Base-by-base conservation (phyloP, 2,797 vertebrate species). In the Neosilurus mollespiculum region DNA sequence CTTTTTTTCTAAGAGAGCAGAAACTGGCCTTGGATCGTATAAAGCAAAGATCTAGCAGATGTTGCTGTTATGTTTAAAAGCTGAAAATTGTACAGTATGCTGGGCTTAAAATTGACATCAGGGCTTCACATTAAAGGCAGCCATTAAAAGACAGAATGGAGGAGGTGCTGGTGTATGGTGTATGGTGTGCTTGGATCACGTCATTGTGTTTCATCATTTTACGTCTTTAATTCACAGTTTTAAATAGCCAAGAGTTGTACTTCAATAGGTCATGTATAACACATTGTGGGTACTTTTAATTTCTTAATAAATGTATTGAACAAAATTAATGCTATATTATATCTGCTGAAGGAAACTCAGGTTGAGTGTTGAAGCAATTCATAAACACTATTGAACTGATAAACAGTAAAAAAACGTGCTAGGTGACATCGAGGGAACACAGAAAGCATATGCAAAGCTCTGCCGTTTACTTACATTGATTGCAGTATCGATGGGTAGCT, bases 401-500 rank as follows among this genome's bases (percentile, higher is more conserved):
- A 61, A 85, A 87, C 61, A 62, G 58, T 20, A n/a, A 37, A 80
- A 30, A 26, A 24, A 54, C 69, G 61, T 58, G 67, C 83, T 78
- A 64, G 43, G 37, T 82, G 85, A 49, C 67, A 76, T 37, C 37
- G 59, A 69, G 71, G 59, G 61, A 80, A 71, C 73, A 72, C 58
- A 54, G 37, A 65, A 80, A 76, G 6, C 82, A 85, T 78, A 81
- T 82, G 83, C 80, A 82, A 73, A 73, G 78, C 73, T 80, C 62
- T 78, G 78, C 53, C 43, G 80, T 58, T 71, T 76, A 24, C 76
- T 85, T 61, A 54, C 86, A 90, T 87, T 87, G 88, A 90, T 89
- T 69, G 85, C 67, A 54, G 78, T 87, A 89, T 90, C 77, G 84
- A 89, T 83, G 80, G 81, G 83, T 54, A 76, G 54, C 78, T 65